Evolutionary conservation across 2,797 vertebrate genomes (phyloP).

Genomic region (Buphagus erythrorhynchus): DNA sequence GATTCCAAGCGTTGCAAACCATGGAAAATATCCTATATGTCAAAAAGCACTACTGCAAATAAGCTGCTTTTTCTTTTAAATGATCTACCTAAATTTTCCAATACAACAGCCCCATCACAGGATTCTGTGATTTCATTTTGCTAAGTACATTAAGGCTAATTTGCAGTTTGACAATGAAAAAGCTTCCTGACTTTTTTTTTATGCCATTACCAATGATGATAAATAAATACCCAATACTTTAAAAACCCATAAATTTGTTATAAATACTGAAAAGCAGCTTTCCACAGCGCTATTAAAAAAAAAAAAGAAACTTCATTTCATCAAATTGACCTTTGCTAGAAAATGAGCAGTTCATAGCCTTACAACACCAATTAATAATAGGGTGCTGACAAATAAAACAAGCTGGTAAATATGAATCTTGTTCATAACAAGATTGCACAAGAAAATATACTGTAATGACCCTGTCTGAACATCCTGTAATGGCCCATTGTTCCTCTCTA

Average conservation of each 20-base stretch:
- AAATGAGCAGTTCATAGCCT: not conserved
- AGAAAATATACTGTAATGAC: constrained; percentile 61
- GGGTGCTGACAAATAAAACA: constrained; percentile 8
- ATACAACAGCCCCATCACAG: not conserved
- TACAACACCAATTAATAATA: not conserved
- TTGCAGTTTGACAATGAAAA: not conserved
- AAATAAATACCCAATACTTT: not conserved
- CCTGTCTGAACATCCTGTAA: constrained; percentile 54
- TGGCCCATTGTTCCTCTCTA: constrained; percentile 36
- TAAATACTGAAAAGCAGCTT: not conserved
- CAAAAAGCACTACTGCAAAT: not conserved
- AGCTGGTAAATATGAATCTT: constrained; percentile 4
- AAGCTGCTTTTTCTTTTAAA: not conserved
- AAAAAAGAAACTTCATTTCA: not conserved
- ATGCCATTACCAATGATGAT: not conserved
- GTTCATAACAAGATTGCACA: constrained; percentile 40
- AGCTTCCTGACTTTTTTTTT: not conserved
- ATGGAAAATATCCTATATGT: not conserved
- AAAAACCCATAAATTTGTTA: not conserved
- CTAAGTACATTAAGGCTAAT: not conserved
- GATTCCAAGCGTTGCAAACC: not conserved
- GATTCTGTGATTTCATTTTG: not conserved
- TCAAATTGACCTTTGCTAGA: not conserved
- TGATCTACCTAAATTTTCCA: not conserved
- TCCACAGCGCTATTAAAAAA: not conserved